Evolutionary conservation across 1,140 invertebrate species (phyloP), one percentile per base, ranked within the genome.

Genomic region (Ruditapes philippinarum): DNA sequence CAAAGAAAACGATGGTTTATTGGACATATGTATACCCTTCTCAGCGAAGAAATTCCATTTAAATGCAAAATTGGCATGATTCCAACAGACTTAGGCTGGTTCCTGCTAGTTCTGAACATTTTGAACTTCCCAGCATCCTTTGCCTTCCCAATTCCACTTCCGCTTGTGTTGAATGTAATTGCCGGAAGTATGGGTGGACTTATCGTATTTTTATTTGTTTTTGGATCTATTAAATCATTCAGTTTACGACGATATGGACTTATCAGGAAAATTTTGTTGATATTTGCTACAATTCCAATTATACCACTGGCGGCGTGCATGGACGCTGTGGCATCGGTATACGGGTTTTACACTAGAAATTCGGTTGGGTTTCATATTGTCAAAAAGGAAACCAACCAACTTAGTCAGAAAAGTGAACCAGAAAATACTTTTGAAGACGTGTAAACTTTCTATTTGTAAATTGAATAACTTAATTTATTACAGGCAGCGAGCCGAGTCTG

Each of bases 1-100:
- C 99, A 99, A 95, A 96, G 99, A 78, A 99, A 99, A 95, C 97
- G 99, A 54, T 99, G 99, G 99, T 96, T 99, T 89, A 68, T 85
- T 36, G 85, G 85, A 45, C 85, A 88, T 22, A 78, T 88, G 85
- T 88, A 88, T 45, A 88, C 85, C 0, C 57, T 81, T 81, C 42
- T 83, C 9, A 91, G 85, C 33, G 9, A 12, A 25, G 85, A 88
- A 80, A 80, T 88, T 54, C 85, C 85, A 49, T 45, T 88, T 0
- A 68, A 38, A 28, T 88, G 85, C 31, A 88, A 88, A 70, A 12
- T 84, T 33, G 62, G 81, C 28, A 84, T 84, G 81, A 84, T 73
- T 73, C 81, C 81, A 70, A 84, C 81, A 17, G 81, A 84, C 54
- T 38, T 84, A 28, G 81, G 81, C 22, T 84, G 81, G 81, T 73